A percentile compares a stretch with the other conserved stretches of the same genome.
Conservation (phyloP, 2,888 invertebrate species). For the Epinotia bilunana region DNA sequence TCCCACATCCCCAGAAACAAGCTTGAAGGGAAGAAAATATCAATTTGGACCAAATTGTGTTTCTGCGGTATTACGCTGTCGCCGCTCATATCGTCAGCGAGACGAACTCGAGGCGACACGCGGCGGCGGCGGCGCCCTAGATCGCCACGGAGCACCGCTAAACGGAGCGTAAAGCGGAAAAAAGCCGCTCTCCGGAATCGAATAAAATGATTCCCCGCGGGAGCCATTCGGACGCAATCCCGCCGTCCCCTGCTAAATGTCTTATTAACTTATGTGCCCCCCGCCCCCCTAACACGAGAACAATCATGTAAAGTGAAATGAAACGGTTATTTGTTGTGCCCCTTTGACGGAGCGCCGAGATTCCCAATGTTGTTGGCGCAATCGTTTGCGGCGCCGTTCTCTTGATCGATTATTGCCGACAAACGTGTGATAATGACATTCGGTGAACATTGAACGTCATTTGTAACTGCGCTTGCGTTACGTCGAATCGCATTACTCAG, state of each 20-base stretch:
- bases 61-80: slow-evolving; percentile 66
- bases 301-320: slow-evolving; percentile 85
- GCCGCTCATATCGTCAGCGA: slow-evolving; percentile 63
- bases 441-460: slow-evolving; percentile 14
- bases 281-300: slow-evolving; percentile 75
- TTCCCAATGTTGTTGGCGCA: slow-evolving; percentile 68
- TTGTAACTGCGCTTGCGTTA: slow-evolving; percentile 2
- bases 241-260: slow-evolving; percentile 84
- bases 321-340: slow-evolving; percentile 84
- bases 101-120: slow-evolving; percentile 67
- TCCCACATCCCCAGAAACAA: slow-evolving; percentile 62
- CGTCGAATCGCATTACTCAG: background rate
- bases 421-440: slow-evolving; percentile 16
- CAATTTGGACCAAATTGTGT: slow-evolving; percentile 57
- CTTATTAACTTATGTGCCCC: slow-evolving; percentile 83
- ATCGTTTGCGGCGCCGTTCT: slow-evolving; percentile 68
- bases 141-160: slow-evolving; percentile 67
- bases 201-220: slow-evolving; percentile 90
- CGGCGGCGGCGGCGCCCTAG: slow-evolving; percentile 48
- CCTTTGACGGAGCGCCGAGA: slow-evolving; percentile 74
- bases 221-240: slow-evolving; percentile 88
- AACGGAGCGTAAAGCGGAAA: slow-evolving; percentile 83
- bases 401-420: slow-evolving; percentile 50
- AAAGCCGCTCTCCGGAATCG: slow-evolving; percentile 86
- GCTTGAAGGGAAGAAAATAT: slow-evolving; percentile 51